Conservation (phyloP, 2,113 vertebrate species). For the Alectura lathami region DNA sequence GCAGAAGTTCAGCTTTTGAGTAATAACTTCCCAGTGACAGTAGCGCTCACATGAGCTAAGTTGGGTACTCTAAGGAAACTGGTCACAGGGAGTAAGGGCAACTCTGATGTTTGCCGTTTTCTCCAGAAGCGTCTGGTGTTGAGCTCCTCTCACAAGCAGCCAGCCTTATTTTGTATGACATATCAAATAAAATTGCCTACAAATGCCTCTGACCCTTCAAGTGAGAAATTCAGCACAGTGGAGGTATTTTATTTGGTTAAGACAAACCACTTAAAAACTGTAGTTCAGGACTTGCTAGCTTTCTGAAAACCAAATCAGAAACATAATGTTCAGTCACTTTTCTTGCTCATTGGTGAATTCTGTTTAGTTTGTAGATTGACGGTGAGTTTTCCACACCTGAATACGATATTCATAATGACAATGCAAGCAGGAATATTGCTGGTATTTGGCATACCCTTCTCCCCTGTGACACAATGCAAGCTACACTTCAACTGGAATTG, state of each 20-base stretch:
- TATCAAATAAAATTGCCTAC: not conserved
- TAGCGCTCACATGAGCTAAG: accelerated
- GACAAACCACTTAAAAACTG: not conserved
- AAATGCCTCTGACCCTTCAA: not conserved
- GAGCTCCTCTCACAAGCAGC: not conserved
- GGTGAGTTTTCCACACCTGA: not conserved
- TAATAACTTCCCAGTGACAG: not conserved
- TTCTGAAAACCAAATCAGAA: not conserved
- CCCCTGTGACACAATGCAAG: not conserved
- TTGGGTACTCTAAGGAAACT: not conserved
- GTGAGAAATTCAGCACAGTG: not conserved
- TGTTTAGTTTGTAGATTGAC: not conserved
- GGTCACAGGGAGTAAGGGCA: not conserved
- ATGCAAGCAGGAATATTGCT: not conserved
- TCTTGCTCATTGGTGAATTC: not conserved
- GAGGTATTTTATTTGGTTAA: not conserved
- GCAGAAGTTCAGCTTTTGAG: not conserved
- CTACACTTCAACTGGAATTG: not conserved
- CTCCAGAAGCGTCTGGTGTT: not conserved
- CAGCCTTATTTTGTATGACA: not conserved
- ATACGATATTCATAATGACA: not conserved
- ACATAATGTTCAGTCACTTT: not conserved
- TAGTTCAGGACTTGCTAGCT: not conserved
- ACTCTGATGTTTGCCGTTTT: not conserved
- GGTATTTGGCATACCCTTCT: not conserved